Percentiles rank a stretch among this genome's conserved stretches.
phyloP scores from a whole-genome alignment of 2,888 invertebrate genomes.

The Pheosia gnoma region DNA sequence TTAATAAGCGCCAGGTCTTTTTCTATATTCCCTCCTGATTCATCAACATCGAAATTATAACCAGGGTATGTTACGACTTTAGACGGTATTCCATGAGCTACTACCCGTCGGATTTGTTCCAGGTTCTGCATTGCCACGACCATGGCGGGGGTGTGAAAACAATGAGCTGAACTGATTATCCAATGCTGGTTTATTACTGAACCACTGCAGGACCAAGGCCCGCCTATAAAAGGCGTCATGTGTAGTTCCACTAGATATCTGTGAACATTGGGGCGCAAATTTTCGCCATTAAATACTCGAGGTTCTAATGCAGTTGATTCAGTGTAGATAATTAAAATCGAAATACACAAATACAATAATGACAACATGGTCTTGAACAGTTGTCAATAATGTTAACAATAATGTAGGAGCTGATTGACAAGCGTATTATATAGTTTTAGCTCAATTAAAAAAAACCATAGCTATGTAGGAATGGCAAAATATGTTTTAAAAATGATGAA shows the following conservation, averaged over 20 bases:
- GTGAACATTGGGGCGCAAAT: conserved; percentile 23
- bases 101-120: conserved; percentile 7
- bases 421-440: not conserved
- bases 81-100: conserved; percentile 15
- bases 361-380: conserved; percentile 7
- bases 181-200: conserved; percentile 38
- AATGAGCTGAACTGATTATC: conserved; percentile 46
- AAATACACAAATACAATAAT: conserved; percentile 7
- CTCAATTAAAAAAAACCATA: not conserved
- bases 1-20: conserved; percentile 42
- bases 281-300: conserved; percentile 27
- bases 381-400: not conserved
- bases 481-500: not conserved
- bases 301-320: conserved; percentile 1
- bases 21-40: conserved; percentile 8
- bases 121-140: conserved; percentile 16
- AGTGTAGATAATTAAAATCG: not conserved
- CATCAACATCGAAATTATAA: not conserved
- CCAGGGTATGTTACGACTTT: conserved; percentile 10
- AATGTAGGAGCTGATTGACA: not conserved
- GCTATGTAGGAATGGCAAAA: not conserved
- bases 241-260: conserved; percentile 37
- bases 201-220: conserved; percentile 33
- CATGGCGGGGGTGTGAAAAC: conserved; percentile 19
- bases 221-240: not conserved